Conservation (phyloP, 2,113 vertebrate genomes). For the Crypturellus undulatus region DNA sequence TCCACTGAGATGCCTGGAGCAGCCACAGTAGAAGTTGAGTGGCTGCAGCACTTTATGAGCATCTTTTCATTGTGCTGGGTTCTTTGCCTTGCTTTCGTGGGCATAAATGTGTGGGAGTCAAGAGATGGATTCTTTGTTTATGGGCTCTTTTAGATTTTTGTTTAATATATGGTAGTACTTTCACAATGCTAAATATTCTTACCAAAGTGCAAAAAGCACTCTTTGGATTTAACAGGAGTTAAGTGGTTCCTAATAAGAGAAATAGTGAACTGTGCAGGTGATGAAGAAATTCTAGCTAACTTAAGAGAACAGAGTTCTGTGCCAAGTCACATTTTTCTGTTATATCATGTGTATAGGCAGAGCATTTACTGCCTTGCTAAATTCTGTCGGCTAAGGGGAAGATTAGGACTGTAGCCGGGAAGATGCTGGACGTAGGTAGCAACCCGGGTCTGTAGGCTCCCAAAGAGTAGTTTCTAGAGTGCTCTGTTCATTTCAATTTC, state of each 20-base stretch:
- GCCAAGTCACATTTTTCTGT: background rate
- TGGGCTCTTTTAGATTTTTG: background rate
- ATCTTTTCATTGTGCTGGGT: background rate
- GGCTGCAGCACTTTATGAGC: background rate
- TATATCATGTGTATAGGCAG: background rate
- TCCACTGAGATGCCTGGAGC: background rate
- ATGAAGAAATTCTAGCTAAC: background rate
- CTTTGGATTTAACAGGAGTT: background rate
- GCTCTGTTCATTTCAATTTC: background rate
- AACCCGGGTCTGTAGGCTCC: background rate
- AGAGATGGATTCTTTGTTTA: background rate
- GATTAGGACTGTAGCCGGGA: background rate
- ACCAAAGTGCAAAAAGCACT: background rate
- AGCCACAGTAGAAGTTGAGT: background rate
- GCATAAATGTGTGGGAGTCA: background rate
- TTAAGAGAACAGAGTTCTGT: background rate
- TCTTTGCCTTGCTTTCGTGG: background rate
- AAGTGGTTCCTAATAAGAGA: background rate
- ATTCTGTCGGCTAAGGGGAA: background rate
- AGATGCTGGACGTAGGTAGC: background rate
- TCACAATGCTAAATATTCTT: background rate
- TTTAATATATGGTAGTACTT: background rate
- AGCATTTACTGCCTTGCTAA: background rate
- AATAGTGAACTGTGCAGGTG: background rate
- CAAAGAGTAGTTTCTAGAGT: background rate